Evolutionary conservation across 2,888 invertebrate species (phyloP), one percentile per base, ranked within the genome.

Genomic region (Deroplatys truncata): DNA sequence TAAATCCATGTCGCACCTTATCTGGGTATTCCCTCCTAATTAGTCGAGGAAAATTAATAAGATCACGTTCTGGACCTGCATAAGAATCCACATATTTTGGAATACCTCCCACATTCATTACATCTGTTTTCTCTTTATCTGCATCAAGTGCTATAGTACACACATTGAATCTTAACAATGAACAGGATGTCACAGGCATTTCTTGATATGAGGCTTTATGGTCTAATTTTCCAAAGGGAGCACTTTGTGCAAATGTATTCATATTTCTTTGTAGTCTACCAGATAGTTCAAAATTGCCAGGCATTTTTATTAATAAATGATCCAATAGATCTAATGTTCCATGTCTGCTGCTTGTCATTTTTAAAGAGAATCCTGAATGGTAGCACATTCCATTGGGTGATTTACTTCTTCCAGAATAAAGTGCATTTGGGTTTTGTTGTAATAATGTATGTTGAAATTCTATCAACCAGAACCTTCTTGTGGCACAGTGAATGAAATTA

Each of bases 1-100:
- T 92, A 93, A 99, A 98, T 85, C 98, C 98, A 92, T 98, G 93
- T 89, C 99, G 96, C 90, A 98, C 98, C 92, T 91, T 91, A 90
- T 97, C 96, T 28, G 97, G 96, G 91, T 96, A 94, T 91, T 96
- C 96, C 28, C 94, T 95, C 91, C 97, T 95, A 89, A 96, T 94
- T 1, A 96, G 96, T 86, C 97, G 95, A 31, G 97, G 97, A 93
- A 96, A 97, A 93, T 97, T 97, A 91, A 95, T 95, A 91, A 96
- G 94, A 93, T 97, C 97, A 49, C 97, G 94, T 88, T 95, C 95
- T 93, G 56, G 56, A 20, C 56, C 56, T 20, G 20, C 20, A 2
- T 43, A 43, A 7, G 16, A 7, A 72, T 72, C 56, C 56, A 72
- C 20, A 56, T 56, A 56, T 56, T 15, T 15, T 72, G 56, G 16